Conservation (phyloP, 2,113 vertebrate genomes). For the Daboia siamensis region DNA sequence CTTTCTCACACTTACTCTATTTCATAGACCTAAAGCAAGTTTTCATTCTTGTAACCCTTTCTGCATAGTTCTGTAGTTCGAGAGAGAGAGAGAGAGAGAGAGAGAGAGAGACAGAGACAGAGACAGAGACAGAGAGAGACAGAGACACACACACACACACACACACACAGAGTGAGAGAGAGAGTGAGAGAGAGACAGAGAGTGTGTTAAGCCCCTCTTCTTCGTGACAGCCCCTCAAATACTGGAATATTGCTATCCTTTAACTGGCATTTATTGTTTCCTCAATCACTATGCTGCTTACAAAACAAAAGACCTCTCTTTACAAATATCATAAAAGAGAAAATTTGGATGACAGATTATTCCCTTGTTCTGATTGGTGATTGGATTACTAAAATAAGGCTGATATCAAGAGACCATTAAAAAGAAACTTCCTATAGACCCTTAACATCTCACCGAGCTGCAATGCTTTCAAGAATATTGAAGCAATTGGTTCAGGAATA, state of each 20-base stretch:
- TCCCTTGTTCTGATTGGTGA: not conserved
- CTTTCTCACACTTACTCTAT: not conserved
- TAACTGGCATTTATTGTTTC: constrained; percentile 39
- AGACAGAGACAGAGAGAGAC: too few species aligned
- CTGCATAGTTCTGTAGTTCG: not conserved
- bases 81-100: too few species aligned
- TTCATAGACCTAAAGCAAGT: not conserved
- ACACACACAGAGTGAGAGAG: too few species aligned
- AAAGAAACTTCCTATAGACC: not conserved
- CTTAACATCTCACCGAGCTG: not conserved
- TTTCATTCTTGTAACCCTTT: not conserved
- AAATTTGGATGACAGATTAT: not conserved
- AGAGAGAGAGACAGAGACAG: too few species aligned
- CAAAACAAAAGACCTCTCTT: not conserved
- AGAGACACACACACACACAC: too few species aligned
- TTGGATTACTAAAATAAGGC: constrained; percentile 8
- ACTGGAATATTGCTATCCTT: not conserved
- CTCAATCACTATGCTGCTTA: not conserved
- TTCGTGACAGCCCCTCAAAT: too few species aligned
- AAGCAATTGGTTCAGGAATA: not conserved
- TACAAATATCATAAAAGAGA: not conserved
- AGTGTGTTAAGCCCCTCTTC: too few species aligned
- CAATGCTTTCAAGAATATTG: not conserved
- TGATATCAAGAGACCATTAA: not conserved
- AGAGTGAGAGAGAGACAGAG: too few species aligned